Percentiles rank a stretch among this genome's conserved stretches.
Conservation (phyloP, 2,797 vertebrate genomes). For the Oreochromis mossambicus region DNA sequence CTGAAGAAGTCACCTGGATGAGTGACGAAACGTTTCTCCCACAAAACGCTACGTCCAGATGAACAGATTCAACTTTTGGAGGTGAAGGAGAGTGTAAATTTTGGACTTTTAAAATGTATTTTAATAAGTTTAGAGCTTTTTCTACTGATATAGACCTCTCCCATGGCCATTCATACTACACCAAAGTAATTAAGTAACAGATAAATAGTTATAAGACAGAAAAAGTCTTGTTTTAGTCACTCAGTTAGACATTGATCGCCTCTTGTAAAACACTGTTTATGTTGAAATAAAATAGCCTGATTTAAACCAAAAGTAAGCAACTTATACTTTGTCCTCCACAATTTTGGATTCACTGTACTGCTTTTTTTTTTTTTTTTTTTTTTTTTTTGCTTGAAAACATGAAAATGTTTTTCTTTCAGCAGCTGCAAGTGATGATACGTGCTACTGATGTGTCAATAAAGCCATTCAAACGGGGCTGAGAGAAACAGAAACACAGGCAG, state of each 20-base stretch:
- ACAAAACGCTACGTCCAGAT: too few relatives aligned
- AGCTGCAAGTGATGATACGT: not conserved
- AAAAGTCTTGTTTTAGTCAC: not conserved
- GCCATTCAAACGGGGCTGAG: not conserved
- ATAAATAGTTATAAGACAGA: not conserved
- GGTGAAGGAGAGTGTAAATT: not conserved
- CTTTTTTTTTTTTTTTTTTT: not conserved
- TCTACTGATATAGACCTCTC: not conserved
- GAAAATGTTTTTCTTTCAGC: not conserved
- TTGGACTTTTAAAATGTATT: not conserved
- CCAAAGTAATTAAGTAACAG: not conserved
- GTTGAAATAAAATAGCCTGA: not conserved
- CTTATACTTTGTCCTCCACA: not conserved
- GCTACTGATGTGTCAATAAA: not conserved
- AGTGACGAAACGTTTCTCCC: too few relatives aligned
- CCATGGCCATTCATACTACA: not conserved
- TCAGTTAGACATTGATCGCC: not conserved
- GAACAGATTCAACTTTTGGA: too few relatives aligned
- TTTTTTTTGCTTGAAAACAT: too few relatives aligned
- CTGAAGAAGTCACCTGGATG: too few relatives aligned
- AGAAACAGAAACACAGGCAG: not conserved
- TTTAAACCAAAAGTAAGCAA: not conserved
- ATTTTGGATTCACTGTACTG: not conserved
- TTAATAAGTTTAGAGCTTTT: not conserved
- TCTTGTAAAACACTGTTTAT: not conserved